Evolutionary conservation across 1,140 invertebrate species (phyloP).

Genomic region (Temnothorax nylanderi): DNA sequence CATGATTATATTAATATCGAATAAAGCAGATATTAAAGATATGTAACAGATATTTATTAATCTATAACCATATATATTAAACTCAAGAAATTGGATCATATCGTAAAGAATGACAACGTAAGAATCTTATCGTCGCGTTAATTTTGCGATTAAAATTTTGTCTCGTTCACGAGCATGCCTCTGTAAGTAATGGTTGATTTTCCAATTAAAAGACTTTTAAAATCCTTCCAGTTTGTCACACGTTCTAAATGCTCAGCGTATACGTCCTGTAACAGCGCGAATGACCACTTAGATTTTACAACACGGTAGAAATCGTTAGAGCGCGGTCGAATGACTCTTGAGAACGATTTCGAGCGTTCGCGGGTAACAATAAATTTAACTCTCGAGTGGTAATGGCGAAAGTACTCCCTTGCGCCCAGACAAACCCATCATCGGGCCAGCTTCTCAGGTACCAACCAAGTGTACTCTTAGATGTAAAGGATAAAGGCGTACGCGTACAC

Average conservation of each 20-base stretch:
- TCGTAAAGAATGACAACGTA: not conserved
- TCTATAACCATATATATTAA: not conserved
- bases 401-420: conserved; percentile 18
- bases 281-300: conserved; percentile 35
- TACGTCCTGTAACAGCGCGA: not conserved
- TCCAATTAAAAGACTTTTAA: not conserved
- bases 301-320: conserved; percentile 36
- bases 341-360: conserved; percentile 28
- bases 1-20: not conserved
- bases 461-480: conserved; percentile 29
- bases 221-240: not conserved
- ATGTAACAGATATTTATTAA: not conserved
- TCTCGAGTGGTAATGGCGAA: conserved; percentile 38
- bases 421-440: conserved; percentile 48
- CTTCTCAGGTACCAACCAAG: conserved; percentile 15
- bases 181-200: not conserved
- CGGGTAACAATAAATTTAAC: conserved; percentile 56
- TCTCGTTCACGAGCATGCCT: not conserved
- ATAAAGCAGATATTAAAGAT: not conserved
- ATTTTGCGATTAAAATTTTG: not conserved
- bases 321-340: conserved; percentile 30
- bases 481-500: conserved; percentile 15
- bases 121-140: not conserved
- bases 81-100: not conserved
- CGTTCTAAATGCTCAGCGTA: not conserved